Base-by-base conservation (phyloP, 2,888 invertebrate species). In the Stratiomys singularior region DNA sequence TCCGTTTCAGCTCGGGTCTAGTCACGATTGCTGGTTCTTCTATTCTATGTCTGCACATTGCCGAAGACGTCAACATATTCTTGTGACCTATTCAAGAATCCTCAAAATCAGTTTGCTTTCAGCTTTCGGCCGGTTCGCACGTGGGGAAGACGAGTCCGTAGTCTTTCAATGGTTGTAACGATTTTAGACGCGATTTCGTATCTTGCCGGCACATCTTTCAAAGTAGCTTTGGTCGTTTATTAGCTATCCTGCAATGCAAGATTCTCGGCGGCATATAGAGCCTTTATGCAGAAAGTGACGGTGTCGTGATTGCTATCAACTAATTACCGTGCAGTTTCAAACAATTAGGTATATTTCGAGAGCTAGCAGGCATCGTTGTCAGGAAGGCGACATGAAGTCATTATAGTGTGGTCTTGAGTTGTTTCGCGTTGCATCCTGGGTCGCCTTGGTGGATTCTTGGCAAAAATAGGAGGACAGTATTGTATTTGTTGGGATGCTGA, bases 101-200 rank as follows among this genome's bases (percentile, higher is more conserved):
- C 46, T 56, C 58, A 7, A 74, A 74, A 74, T 74, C 74, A 74
- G 74, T 74, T 74, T 23, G 74, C 58, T 60, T 74, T 58, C 60
- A 74, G 74, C 74, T 60, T 9, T 58, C 52, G 74, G 74, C 60
- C 44, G 44, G 74, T 58, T 37, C 21, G 58, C 15, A 74, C 74
- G 37, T 23, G 15, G 3, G 4, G 52, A 52, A 60, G 60, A 15
- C 11, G 23, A 46, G 18, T 9, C 27, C 30, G 1, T 74, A 27
- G 37, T 1, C 28, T 23, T 3, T 7, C 47, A 13, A 15, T 46
- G 7, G 71, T 11, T 47, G 25, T 15, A 21, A 15, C 15, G 27
- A 30, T 74, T 27, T 37, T 23, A 21, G 58, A 74, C 44, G 58
- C 60, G 67, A 21, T 44, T 44, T 21, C 44, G 60, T 46, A 30